Percentiles rank a stretch among this genome's conserved stretches.
Conservation (phyloP, 2,888 invertebrate species). For the Epiblema foenella region DNA sequence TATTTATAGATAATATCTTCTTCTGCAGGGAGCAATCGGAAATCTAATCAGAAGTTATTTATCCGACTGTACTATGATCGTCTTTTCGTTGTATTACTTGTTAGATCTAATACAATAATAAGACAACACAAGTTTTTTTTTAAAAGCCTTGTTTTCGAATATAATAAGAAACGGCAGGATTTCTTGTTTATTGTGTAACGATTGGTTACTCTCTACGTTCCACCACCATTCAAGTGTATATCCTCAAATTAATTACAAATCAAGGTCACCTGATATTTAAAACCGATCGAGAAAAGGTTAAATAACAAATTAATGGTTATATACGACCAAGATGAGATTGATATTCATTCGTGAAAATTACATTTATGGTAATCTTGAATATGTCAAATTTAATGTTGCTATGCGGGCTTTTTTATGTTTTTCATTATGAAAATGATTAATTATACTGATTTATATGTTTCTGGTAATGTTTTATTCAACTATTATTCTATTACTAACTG, state of each 20-base stretch:
- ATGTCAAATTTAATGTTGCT: background rate
- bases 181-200: too few relatives aligned
- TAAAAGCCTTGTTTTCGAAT: too few relatives aligned
- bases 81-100: too few relatives aligned
- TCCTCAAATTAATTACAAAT: background rate
- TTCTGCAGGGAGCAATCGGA: too few relatives aligned
- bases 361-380: background rate
- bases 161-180: too few relatives aligned
- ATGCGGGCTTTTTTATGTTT: background rate
- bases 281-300: constrained; percentile 31
- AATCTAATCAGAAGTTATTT: too few relatives aligned
- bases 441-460: background rate
- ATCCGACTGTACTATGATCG: too few relatives aligned
- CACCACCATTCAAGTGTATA: too few relatives aligned
- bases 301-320: constrained; percentile 21
- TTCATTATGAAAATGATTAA: background rate
- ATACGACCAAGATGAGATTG: constrained; percentile 10
- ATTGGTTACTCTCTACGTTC: too few relatives aligned
- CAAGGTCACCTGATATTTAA: constrained; percentile 27
- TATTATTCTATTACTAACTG: background rate
- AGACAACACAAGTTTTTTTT: too few relatives aligned
- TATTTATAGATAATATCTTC: too few relatives aligned
- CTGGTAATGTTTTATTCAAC: background rate
- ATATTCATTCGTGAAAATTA: constrained; percentile 15
- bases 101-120: too few relatives aligned